Evolutionary conservation across 2,888 invertebrate species (phyloP).

Genomic region (Mamestra brassicae): DNA sequence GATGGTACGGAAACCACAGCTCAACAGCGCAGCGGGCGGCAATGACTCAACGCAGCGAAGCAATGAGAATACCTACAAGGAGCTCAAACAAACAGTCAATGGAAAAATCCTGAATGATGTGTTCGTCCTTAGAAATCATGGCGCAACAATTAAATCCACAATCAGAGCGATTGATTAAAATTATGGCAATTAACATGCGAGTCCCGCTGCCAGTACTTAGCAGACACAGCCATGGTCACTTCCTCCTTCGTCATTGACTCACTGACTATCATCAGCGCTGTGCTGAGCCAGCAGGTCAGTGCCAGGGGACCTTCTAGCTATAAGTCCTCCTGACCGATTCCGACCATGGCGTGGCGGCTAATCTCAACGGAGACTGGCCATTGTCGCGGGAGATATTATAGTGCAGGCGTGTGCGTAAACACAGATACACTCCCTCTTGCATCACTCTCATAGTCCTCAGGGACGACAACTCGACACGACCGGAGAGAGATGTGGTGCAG

Average conservation of each 20-base stretch:
- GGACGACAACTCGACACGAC: too few species aligned
- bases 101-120: constrained; percentile 47
- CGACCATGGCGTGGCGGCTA: too few species aligned
- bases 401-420: too few species aligned
- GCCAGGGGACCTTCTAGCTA: background rate
- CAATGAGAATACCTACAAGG: background rate
- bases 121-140: constrained; percentile 15
- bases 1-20: background rate
- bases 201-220: constrained; percentile 9
- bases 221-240: constrained; percentile 18
- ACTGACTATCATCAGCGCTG: constrained; percentile 24
- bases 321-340: too few species aligned
- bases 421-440: too few species aligned
- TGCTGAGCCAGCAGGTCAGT: constrained; percentile 28
- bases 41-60: background rate
- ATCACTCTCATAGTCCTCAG: too few species aligned
- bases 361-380: background rate
- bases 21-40: background rate
- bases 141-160: constrained; percentile 35
- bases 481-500: too few species aligned
- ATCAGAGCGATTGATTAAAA: constrained; percentile 44
- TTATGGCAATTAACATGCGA: constrained; percentile 50
- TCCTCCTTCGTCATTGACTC: constrained; percentile 40
- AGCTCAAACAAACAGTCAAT: background rate
- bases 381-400: too few species aligned